phyloP scores from a whole-genome alignment of 2,888 invertebrate species.

The Margaritifera margaritifera region DNA sequence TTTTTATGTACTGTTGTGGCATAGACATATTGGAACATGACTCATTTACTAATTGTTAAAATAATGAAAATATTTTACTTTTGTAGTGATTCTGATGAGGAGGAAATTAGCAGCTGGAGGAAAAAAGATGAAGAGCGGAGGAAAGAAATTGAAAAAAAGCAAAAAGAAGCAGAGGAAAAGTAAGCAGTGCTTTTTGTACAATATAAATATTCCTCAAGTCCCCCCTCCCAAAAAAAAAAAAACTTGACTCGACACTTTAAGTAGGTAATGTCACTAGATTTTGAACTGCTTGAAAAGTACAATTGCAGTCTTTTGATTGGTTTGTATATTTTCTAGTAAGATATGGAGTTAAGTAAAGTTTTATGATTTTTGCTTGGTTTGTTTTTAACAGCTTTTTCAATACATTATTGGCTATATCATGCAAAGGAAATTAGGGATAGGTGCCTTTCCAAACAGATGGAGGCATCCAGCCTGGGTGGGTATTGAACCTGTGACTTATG shows the following conservation, averaged over 20 bases:
- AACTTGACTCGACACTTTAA: no score
- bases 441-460: no score
- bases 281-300: background rate
- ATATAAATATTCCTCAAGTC: background rate
- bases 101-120: conserved; percentile 59
- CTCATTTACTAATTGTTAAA: background rate
- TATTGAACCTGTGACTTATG: no score
- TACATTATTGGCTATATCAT: no score
- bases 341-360: background rate
- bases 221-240: no score
- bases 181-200: conserved; percentile 18
- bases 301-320: background rate
- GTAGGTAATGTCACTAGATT: no score
- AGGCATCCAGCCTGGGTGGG: no score
- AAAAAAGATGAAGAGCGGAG: conserved; percentile 64
- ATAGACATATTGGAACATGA: background rate
- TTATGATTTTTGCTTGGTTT: background rate
- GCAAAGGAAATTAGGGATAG: no score
- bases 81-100: conserved; percentile 50
- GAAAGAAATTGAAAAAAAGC: conserved; percentile 54
- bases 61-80: conserved; percentile 3
- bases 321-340: no score
- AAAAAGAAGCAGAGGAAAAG: conserved; percentile 61
- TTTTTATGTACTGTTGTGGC: background rate
- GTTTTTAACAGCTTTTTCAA: no score